A percentile compares a stretch with the other conserved stretches of the same genome.
These are phyloP conservation scores for Ispidina lecontei DNA, from an alignment of 2,797 vertebrate species.

Conservation along the genomic window DNA sequence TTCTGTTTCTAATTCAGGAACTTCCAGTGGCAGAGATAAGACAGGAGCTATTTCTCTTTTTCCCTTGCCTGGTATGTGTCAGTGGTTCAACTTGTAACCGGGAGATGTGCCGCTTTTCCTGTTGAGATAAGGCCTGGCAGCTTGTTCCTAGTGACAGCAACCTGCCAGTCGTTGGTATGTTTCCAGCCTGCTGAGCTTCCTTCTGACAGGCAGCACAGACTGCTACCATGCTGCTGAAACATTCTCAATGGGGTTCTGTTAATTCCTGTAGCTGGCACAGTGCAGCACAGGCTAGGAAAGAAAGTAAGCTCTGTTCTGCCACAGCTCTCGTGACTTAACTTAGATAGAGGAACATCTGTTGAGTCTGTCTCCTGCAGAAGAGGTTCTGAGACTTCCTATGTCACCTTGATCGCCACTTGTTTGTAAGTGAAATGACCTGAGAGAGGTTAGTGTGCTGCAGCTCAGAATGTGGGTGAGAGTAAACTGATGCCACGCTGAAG, in stretches of 20 bases:
- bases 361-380: not conserved
- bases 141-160: not conserved
- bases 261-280: constrained; percentile 30
- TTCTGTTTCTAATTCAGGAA: constrained; percentile 35
- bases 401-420: not conserved
- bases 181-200: constrained; percentile 18
- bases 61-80: not conserved
- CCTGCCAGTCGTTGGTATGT: not conserved
- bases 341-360: not conserved
- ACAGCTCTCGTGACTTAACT: not conserved
- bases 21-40: not conserved
- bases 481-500: not conserved
- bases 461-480: not conserved
- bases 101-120: not conserved
- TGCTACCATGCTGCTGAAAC: constrained; percentile 5
- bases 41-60: not conserved
- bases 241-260: constrained; percentile 23
- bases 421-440: not conserved
- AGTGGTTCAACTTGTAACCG: not conserved
- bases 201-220: not conserved
- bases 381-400: not conserved
- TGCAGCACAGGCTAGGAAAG: constrained; percentile 7
- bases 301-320: constrained; percentile 34
- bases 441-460: not conserved
- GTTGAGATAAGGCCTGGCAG: constrained; percentile 34